Base-by-base conservation (phyloP, 1,140 invertebrate genomes). In the Plectus sambesii region DNA sequence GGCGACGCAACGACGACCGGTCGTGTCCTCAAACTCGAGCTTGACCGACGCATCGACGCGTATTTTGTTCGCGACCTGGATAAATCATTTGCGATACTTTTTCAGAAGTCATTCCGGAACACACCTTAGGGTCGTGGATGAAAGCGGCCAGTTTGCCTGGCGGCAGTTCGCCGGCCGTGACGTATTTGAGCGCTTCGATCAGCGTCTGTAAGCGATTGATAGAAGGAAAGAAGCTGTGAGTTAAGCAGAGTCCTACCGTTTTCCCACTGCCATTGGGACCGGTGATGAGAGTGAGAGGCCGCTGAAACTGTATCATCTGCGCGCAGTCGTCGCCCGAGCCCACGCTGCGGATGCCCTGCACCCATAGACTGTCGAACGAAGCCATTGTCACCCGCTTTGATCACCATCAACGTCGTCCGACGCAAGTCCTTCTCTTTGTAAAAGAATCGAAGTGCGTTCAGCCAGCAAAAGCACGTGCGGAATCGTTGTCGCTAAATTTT, bases 181-280 rank as follows among this genome's bases (percentile, higher is more conserved):
- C 82, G 74, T 83, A 96, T 63, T 88, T 88, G 1, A 98, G 70
- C 50, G 82, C 81, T 72, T 97, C 92, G 55, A 97, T 93, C 30
- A 97, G 81, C 0, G 92, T 96, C 78, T 79, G 30, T 46, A 63
- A 47, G 25, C 0, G 9, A 8, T 39, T 44, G 23, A 42, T 25
- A 19, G 26, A 39, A 56, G 8, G 2, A 1, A n/a, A 51, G 37
- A n/a, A 51, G 37, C 15, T 8, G 3, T 9, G 22, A 26, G 8
- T 29, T 20, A 6, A 22, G 39, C 42, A 17, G 19, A 3, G 22
- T 45, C 33, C 58, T 59, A 79, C 78, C 0, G 92, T 97, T 79
- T 98, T 98, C n/a, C 93, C 94, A 66, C 87, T 93, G 35, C 93
- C 94, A 80, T 98, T 99, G 67, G 86, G 81, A 0, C 93, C 94